Conservation (phyloP, 2,113 vertebrate genomes). For the Haliaeetus leucogaster region DNA sequence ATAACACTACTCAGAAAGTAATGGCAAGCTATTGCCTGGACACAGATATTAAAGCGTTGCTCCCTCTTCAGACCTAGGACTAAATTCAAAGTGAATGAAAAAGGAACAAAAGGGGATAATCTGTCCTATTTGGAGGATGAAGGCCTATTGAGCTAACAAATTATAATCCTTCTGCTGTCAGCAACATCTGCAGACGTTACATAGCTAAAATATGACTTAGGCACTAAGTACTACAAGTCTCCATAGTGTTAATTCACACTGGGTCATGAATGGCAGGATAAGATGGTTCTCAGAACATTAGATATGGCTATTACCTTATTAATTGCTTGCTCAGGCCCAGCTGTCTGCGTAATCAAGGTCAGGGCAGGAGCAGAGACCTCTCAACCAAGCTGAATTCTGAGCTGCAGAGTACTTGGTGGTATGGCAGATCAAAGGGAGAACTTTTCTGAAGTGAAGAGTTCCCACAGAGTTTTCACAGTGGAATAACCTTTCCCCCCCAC, state of each 20-base stretch:
- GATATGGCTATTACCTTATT: background rate
- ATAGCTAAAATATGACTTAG: background rate
- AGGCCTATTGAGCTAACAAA: background rate
- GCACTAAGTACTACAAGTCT: background rate
- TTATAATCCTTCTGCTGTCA: background rate
- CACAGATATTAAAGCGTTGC: background rate
- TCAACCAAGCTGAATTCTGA: background rate
- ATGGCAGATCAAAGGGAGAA: background rate
- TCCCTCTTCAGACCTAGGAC: background rate
- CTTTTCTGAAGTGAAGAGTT: background rate
- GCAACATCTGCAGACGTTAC: background rate
- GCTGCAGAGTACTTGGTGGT: background rate
- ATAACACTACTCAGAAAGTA: background rate
- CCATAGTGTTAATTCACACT: background rate
- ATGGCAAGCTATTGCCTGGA: background rate
- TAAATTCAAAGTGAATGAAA: background rate
- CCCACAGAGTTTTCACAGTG: background rate
- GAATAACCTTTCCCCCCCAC: background rate
- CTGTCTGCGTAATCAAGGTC: background rate
- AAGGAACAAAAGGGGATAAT: background rate
- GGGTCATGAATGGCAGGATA: background rate
- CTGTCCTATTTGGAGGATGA: background rate
- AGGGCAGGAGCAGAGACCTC: background rate
- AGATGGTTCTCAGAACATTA: background rate
- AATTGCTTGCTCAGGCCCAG: background rate